Percentiles rank a stretch among this genome's conserved stretches.
phyloP scores from a whole-genome alignment of 2,888 invertebrate species.

The Leptothorax acervorum region DNA sequence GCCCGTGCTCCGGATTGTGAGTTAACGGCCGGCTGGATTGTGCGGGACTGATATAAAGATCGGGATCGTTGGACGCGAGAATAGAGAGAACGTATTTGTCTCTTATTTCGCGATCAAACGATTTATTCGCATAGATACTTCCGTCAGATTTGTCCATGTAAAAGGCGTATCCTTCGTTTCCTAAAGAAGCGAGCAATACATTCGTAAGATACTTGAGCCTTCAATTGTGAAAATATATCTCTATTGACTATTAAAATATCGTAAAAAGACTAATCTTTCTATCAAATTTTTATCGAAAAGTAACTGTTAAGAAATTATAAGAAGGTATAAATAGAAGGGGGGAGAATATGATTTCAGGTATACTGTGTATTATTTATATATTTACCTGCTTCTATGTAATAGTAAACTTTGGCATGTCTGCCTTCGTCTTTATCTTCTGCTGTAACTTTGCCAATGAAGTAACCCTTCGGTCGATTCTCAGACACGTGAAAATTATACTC shows the following conservation, averaged over 20 bases:
- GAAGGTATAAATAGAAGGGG: not conserved
- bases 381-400: constrained; percentile 89
- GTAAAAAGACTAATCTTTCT: not conserved
- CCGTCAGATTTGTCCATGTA: constrained; percentile 93
- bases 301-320: not conserved
- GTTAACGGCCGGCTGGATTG: constrained; percentile 75
- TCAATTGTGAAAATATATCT: not conserved
- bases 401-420: constrained; percentile 93
- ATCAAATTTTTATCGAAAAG: not conserved
- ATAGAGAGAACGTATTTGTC: constrained; percentile 92
- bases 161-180: constrained; percentile 92
- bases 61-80: constrained; percentile 94
- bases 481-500: constrained; percentile 90
- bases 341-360: not conserved
- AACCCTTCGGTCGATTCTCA: constrained; percentile 88
- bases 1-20: constrained; percentile 88
- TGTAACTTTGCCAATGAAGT: constrained; percentile 88
- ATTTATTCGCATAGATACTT: constrained; percentile 91
- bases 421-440: constrained; percentile 93
- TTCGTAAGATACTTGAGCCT: not conserved
- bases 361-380: constrained; percentile 25
- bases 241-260: not conserved
- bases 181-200: constrained; percentile 79
- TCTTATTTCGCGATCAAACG: constrained; percentile 93
- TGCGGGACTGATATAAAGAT: constrained; percentile 88